Evolutionary conservation across 1,140 invertebrate genomes (phyloP), one percentile per base, ranked within the genome.

Genomic region (Euborellia annulipes): DNA sequence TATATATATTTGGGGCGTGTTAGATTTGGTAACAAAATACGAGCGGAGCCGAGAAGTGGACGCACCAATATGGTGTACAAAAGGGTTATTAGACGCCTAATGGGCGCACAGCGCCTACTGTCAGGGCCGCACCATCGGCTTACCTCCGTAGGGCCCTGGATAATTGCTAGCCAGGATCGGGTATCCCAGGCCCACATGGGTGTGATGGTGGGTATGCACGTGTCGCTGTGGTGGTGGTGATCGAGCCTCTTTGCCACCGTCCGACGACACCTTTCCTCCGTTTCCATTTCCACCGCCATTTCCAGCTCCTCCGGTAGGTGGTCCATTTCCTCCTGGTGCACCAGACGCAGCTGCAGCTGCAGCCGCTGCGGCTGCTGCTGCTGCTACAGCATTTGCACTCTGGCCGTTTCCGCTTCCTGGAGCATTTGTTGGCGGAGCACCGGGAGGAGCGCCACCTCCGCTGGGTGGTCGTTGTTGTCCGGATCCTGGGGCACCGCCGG

Each of bases 171-270:
- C 62, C 41, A 74, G 55, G 57, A 90, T 74, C 45, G 86, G 85
- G 71, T 88, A 92, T 9, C 86, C 85, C 50, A 93, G 72, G 36
- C 85, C 85, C 23, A 94, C 86, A 61, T 94, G 89, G 37, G 88
- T 93, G 61, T 90, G 85, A 66, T 93, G 88, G 67, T 95, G 90
- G 23, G 88, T 92, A 62, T 94, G 89, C 51, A 93, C 85, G 66
- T 93, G 89, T 16, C 88, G 70, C 65, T 92, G 87, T 11, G 85
- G 82, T 41, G 87, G 82, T 43, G 89, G 83, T 43, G 84, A 74
- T 52, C 62, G 50, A 55, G 49, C 57, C 55, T 54, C 61, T 56
- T 54, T 58, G 49, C 45, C 39, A 19, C 55, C 54, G 13, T 46
- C 47, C 11, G 46, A 32, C 2, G 43, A 8, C 62, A 58, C 14